Evolutionary conservation across 2,888 invertebrate species (phyloP).

Genomic region (Athripsodes cinereus): DNA sequence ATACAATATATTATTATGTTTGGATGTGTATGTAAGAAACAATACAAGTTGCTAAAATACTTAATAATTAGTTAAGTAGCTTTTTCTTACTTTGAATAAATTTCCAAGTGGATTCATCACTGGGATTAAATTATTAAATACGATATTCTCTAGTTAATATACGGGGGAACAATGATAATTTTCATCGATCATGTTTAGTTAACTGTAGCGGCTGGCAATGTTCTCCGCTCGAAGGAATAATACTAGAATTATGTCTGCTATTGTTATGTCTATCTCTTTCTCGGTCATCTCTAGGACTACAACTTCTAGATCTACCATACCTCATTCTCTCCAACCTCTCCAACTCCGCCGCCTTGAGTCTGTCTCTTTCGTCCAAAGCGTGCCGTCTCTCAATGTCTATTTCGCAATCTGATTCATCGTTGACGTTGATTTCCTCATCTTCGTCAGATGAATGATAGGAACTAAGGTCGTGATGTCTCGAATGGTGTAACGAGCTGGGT

Average conservation of each 20-base stretch:
- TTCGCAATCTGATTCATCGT: constrained; percentile 68
- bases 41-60: no score
- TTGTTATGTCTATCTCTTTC: not conserved
- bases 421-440: constrained; percentile 81
- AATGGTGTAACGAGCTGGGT: constrained; percentile 34
- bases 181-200: constrained; percentile 63
- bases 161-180: not conserved
- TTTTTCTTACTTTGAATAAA: no score
- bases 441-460: constrained; percentile 53
- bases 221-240: constrained; percentile 36
- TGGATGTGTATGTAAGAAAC: no score
- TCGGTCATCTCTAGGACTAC: constrained; percentile 28
- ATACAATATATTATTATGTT: no score
- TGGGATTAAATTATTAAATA: no score
- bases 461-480: constrained; percentile 30
- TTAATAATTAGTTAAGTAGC: no score
- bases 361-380: constrained; percentile 31
- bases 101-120: no score
- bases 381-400: constrained; percentile 40
- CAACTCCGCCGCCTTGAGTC: constrained; percentile 35
- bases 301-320: constrained; percentile 44
- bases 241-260: constrained; percentile 30
- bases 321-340: constrained; percentile 32
- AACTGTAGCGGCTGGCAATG: constrained; percentile 60
- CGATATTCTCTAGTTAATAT: no score